Conservation (phyloP, 2,888 invertebrate genomes). For the Callosobruchus maculatus region DNA sequence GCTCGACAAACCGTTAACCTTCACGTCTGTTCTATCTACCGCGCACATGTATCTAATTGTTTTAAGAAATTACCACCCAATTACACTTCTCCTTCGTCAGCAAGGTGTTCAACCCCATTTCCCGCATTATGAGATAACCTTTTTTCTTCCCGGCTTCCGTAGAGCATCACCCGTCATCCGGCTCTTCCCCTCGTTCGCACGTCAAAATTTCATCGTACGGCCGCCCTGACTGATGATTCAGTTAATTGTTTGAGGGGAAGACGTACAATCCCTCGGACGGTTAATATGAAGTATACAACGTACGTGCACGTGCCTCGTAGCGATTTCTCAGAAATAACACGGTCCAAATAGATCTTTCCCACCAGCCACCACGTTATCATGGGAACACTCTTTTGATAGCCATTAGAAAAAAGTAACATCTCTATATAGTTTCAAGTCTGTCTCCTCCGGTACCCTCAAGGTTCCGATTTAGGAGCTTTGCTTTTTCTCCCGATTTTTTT, state of each 20-base stretch:
- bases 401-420: too few relatives aligned
- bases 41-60: not conserved
- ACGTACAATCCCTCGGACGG: not conserved
- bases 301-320: not conserved
- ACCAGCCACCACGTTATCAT: too few relatives aligned
- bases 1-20: not conserved
- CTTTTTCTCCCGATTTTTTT: too few relatives aligned
- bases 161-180: not conserved
- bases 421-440: too few relatives aligned
- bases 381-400: too few relatives aligned
- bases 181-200: not conserved
- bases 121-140: not conserved
- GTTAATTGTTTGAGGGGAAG: not conserved
- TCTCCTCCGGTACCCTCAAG: too few relatives aligned
- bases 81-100: not conserved
- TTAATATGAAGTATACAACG: not conserved
- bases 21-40: not conserved
- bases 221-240: not conserved
- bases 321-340: not conserved
- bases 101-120: not conserved
- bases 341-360: too few relatives aligned
- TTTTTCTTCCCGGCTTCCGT: not conserved
- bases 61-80: not conserved
- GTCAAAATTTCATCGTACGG: not conserved
- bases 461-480: too few relatives aligned